Conservation (phyloP, 2,797 vertebrate genomes). For the Clarias pachynema region DNA sequence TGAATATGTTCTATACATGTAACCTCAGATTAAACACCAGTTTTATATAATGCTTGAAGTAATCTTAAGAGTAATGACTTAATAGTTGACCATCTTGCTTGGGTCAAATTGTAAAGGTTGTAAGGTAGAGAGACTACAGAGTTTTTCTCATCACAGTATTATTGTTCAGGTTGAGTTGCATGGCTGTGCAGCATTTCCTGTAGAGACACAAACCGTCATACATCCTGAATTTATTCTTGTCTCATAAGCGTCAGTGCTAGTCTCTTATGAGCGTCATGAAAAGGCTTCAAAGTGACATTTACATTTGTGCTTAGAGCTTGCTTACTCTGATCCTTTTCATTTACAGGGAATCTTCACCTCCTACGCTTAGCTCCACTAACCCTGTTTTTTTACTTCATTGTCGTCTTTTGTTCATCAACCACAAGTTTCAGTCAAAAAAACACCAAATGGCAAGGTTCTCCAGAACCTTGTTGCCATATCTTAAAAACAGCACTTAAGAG, state of each 20-base stretch:
- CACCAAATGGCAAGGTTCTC: background rate
- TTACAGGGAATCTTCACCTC: slow-evolving; percentile 55
- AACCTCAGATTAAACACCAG: background rate
- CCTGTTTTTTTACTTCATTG: slow-evolving; percentile 57
- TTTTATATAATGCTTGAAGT: background rate
- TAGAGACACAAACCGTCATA: slow-evolving; percentile 43
- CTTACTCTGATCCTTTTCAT: slow-evolving; percentile 44
- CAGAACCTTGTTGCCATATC: background rate
- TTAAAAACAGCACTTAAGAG: background rate
- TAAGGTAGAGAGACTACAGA: background rate
- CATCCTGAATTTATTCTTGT: slow-evolving; percentile 51
- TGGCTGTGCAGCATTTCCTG: slow-evolving; percentile 49
- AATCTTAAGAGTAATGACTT: background rate
- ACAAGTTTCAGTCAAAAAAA: slow-evolving; percentile 43
- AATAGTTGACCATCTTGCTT: background rate
- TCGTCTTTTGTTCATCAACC: slow-evolving; percentile 53
- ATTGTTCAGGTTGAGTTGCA: slow-evolving; percentile 45
- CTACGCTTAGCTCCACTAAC: slow-evolving; percentile 59
- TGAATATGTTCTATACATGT: background rate
- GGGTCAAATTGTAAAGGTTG: background rate
- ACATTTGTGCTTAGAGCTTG: slow-evolving; percentile 46
- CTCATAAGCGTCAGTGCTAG: slow-evolving; percentile 14
- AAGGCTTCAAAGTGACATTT: slow-evolving; percentile 40
- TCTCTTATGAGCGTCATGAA: slow-evolving; percentile 28
- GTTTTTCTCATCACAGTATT: slow-evolving; percentile 13